Conservation (phyloP, 2,113 vertebrate genomes). For the Podilymbus podiceps region DNA sequence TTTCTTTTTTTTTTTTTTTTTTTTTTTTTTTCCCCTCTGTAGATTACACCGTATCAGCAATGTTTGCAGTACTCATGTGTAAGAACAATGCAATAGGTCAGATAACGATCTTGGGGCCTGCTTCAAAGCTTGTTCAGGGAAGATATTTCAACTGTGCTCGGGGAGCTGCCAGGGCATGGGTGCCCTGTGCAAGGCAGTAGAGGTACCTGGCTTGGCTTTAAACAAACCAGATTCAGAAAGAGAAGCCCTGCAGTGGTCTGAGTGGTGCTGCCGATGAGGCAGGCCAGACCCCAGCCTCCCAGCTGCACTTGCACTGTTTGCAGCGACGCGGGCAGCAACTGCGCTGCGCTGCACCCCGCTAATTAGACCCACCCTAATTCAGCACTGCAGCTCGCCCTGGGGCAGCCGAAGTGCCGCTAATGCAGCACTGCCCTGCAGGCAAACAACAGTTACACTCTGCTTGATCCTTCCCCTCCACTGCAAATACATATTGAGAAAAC, state of each 20-base stretch:
- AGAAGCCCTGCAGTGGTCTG: not conserved
- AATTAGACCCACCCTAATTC: too few species aligned
- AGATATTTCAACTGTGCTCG: not conserved
- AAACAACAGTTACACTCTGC: not conserved
- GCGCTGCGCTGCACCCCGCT: not conserved
- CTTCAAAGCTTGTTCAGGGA: not conserved
- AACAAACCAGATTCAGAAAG: not conserved
- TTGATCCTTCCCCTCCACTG: not conserved
- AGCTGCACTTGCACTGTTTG: not conserved
- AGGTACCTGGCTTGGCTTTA: not conserved
- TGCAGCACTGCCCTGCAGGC: not conserved
- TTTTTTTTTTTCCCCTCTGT: not conserved
- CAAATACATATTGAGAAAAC: not conserved
- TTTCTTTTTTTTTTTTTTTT: not conserved
- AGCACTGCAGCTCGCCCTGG: fast-evolving
- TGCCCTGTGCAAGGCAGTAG: not conserved
- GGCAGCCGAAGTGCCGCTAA: not conserved
- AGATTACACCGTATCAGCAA: not conserved
- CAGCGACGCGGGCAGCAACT: not conserved
- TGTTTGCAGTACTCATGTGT: not conserved
- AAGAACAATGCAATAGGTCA: not conserved
- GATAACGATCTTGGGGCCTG: not conserved
- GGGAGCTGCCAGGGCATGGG: not conserved
- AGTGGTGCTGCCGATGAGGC: not conserved
- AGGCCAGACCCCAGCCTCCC: fast-evolving